Conservation (phyloP, 2,888 invertebrate genomes). For the Acleris sparsana region DNA sequence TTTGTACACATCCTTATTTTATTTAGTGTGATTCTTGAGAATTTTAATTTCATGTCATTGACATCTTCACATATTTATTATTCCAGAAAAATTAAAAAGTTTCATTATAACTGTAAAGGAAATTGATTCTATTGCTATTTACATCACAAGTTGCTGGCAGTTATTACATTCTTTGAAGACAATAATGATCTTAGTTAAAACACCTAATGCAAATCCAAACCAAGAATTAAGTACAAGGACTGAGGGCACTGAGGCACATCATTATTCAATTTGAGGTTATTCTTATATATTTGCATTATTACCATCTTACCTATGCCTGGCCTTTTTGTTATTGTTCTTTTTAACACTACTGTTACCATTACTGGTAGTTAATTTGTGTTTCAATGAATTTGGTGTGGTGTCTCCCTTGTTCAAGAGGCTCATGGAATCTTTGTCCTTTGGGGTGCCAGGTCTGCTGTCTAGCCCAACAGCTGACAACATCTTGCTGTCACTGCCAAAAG, state of each 20-base stretch:
- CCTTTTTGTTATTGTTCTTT: slow-evolving; percentile 91
- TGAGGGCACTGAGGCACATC: slow-evolving; percentile 18
- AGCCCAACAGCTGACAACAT: slow-evolving; percentile 69
- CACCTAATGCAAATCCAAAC: slow-evolving; percentile 5
- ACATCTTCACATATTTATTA: too few species aligned
- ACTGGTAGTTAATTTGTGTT: slow-evolving; percentile 78
- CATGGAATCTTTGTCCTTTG: slow-evolving; percentile 75
- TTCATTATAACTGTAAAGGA: too few species aligned
- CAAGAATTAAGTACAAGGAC: slow-evolving; percentile 7
- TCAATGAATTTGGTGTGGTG: slow-evolving; percentile 70
- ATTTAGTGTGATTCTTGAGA: neutral
- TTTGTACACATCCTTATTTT: slow-evolving; percentile 36
- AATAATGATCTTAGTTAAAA: too few species aligned
- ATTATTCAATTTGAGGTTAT: neutral
- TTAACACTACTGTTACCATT: slow-evolving; percentile 83
- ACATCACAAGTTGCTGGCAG: too few species aligned
- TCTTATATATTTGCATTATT: slow-evolving; percentile 24
- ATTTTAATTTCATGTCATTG: too few species aligned
- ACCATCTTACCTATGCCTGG: slow-evolving; percentile 88
- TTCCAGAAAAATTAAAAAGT: too few species aligned
- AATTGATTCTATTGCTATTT: too few species aligned
- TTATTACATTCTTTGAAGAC: too few species aligned
- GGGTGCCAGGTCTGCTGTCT: slow-evolving; percentile 76
- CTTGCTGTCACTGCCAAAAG: slow-evolving; percentile 71
- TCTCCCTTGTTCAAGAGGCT: slow-evolving; percentile 66